A percentile compares a stretch with the other conserved stretches of the same genome.
phyloP scores from a whole-genome alignment of 2,113 vertebrate species.

The Abramis brama region DNA sequence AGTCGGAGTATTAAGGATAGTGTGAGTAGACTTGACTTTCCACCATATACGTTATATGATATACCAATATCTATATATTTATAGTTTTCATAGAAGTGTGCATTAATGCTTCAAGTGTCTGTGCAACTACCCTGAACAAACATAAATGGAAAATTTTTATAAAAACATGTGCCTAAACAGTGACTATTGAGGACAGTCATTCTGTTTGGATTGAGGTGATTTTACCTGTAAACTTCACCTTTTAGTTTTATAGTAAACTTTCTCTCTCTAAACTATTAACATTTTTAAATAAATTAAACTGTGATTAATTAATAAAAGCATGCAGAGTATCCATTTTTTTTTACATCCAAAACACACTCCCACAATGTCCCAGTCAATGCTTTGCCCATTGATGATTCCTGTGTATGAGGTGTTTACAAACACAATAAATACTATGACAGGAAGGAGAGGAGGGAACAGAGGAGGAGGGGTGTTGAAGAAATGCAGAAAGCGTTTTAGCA shows the following conservation, averaged over 20 bases:
- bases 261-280: background rate
- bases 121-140: background rate
- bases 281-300: background rate
- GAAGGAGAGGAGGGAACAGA: slow-evolving; percentile 10
- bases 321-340: background rate
- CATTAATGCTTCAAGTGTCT: background rate
- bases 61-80: background rate
- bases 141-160: too few species aligned
- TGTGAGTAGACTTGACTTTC: background rate
- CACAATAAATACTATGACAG: slow-evolving; percentile 50
- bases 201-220: background rate
- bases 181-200: background rate
- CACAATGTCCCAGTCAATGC: slow-evolving; percentile 27
- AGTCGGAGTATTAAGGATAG: slow-evolving; percentile 22
- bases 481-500: slow-evolving; percentile 77
- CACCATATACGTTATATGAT: background rate
- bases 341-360: background rate
- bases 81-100: background rate
- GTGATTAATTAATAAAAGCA: background rate
- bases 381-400: slow-evolving; percentile 44
- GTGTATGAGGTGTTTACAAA: slow-evolving; percentile 52
- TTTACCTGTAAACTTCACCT: background rate
- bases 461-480: slow-evolving; percentile 71
- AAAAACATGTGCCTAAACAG: background rate
- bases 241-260: background rate